phyloP scores from a whole-genome alignment of 2,113 vertebrate genomes.

The Syngnathoides biaculeatus region DNA sequence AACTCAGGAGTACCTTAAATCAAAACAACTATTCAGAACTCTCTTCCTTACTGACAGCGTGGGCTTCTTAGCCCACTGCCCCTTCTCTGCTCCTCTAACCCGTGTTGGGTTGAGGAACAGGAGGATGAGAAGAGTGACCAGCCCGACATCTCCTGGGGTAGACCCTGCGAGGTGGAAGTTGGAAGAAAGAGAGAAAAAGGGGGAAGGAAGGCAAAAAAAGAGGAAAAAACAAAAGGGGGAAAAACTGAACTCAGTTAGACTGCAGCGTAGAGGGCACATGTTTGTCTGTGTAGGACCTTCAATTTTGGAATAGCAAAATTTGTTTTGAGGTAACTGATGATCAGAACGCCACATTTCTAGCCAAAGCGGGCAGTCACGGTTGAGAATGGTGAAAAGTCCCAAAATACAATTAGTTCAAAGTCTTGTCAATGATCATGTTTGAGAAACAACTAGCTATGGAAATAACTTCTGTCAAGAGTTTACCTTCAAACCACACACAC shows the following conservation, averaged over 20 bases:
- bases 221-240: constrained; percentile 76
- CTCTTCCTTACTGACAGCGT: constrained; percentile 74
- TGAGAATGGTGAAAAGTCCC: neutral
- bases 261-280: constrained; percentile 75
- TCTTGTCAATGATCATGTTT: constrained; percentile 32
- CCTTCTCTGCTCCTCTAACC: constrained; percentile 70
- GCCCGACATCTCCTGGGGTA: constrained; percentile 59
- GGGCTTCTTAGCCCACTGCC: constrained; percentile 75
- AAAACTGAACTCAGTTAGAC: constrained; percentile 83
- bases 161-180: constrained; percentile 74
- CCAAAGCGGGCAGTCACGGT: constrained; percentile 17
- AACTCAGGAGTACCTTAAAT: constrained; percentile 99
- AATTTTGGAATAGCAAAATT: constrained; percentile 53
- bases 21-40: constrained; percentile 98
- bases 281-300: constrained; percentile 87
- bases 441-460: constrained; percentile 75
- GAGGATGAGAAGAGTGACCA: constrained; percentile 64
- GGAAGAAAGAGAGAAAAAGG: constrained; percentile 60
- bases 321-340: constrained; percentile 51
- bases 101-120: constrained; percentile 71
- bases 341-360: constrained; percentile 53
- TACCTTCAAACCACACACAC: constrained; percentile 32
- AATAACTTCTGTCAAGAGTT: constrained; percentile 68
- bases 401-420: constrained; percentile 9
- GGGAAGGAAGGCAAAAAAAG: constrained; percentile 67